Percentiles rank a stretch among this genome's conserved stretches.
Evolutionary conservation across 2,113 vertebrate genomes (phyloP).

Genomic region (Phyllostomus hastatus): DNA sequence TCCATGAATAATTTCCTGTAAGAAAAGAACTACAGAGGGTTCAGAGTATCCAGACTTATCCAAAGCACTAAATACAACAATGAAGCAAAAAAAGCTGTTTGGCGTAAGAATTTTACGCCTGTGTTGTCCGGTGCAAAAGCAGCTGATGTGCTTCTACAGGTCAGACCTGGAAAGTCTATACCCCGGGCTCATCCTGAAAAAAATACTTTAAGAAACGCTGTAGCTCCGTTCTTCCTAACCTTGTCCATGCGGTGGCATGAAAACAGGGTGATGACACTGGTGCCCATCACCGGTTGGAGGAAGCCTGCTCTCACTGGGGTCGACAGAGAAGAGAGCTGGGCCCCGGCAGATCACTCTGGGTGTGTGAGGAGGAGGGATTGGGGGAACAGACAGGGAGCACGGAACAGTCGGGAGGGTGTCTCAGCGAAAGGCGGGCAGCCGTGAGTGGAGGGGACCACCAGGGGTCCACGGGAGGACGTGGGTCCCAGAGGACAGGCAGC

Average conservation of each 20-base stretch:
- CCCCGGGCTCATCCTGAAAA: background rate
- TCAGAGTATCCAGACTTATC: background rate
- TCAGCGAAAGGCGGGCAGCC: background rate
- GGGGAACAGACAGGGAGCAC: background rate
- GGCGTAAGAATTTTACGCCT: background rate
- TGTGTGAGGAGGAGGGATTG: background rate
- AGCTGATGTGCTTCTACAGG: background rate
- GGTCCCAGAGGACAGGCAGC: background rate
- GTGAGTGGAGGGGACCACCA: background rate
- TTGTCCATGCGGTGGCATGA: background rate
- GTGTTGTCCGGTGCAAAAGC: background rate
- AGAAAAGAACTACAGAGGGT: background rate
- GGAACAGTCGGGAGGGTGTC: background rate
- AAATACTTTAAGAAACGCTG: background rate
- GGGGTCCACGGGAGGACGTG: background rate
- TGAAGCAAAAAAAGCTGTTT: background rate
- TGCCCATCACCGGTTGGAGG: background rate
- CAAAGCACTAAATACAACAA: background rate
- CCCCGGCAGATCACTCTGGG: background rate
- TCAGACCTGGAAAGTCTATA: background rate
- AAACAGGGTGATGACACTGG: background rate
- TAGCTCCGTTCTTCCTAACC: background rate
- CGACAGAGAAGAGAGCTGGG: background rate
- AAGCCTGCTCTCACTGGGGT: background rate
- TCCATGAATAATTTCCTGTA: background rate